Evolutionary conservation across 2,797 vertebrate genomes (phyloP), one percentile per base, ranked within the genome.

Genomic region (Esox lucius): DNA sequence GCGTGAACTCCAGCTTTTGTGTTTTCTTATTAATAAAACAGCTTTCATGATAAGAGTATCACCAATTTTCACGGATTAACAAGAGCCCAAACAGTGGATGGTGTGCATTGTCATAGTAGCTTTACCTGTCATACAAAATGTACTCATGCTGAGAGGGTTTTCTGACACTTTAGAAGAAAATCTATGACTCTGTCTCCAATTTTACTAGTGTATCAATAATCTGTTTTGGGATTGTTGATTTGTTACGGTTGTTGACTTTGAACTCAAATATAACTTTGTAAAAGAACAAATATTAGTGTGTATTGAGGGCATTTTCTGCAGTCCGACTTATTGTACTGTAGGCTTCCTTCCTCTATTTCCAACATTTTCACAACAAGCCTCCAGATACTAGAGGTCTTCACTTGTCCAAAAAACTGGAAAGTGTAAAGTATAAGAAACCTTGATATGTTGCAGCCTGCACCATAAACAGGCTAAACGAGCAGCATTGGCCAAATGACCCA

Each of bases 1-100:
- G 79, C 68, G 85, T 88, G 86, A 88, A 87, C 87, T 75, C 80
- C 68, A 68, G 77, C 72, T 71, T 70, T 84, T 74, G 56, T 75
- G 70, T 70, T 64, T 48, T 81, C 69, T 84, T 77, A 81, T 86
- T 83, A 80, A 83, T 75, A 81, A 87, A 81, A 72, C 76, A 81
- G 81, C 65, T 68, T 80, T 82, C 75, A 72, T 75, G 76, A 85
- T 90, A 92, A 92, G 82, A 88, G 83, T 86, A 78, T 87, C 90
- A 88, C 17, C 81, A 81, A 85, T 90, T 91, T 81, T 77, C 84
- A 89, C 68, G 85, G 90, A 89, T 92, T 89, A 86, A 77, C 83
- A 85, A 12, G 35, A 80, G 79, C 70, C 71, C 72, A 79, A 80
- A 87, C 84, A 81, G 80, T 78, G 74, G 71, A 75, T 65, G 78